A percentile compares a stretch with the other conserved stretches of the same genome.
phyloP scores from a whole-genome alignment of 1,140 invertebrate species.

The Drosophila nebulosa region DNA sequence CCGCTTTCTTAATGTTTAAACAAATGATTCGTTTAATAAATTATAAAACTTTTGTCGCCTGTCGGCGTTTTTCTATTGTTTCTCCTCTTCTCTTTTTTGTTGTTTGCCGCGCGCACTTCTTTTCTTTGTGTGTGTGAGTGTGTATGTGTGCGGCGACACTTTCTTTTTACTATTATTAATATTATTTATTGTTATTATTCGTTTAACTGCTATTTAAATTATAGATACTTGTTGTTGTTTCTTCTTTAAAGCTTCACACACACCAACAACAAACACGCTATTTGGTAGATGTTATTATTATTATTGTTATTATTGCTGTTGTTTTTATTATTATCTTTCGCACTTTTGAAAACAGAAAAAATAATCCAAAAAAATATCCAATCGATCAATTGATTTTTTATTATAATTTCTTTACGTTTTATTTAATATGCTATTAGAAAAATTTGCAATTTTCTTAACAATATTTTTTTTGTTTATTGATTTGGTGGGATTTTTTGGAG shows the following conservation, averaged over 20 bases:
- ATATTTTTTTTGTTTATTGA: not conserved
- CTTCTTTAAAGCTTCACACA: not conserved
- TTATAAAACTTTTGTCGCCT: conserved; percentile 5
- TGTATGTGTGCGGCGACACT: not conserved
- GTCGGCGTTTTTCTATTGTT: conserved; percentile 16
- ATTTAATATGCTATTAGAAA: not conserved
- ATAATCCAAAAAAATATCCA: not conserved
- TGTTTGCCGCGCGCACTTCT: conserved; percentile 9
- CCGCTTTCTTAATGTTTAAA: conserved; percentile 47
- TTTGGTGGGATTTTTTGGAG: not conserved
- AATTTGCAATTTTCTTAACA: not conserved
- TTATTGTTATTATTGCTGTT: not conserved
- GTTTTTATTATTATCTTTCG: not conserved
- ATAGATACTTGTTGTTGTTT: not conserved
- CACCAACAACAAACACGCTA: not conserved
- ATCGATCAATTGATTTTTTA: not conserved
- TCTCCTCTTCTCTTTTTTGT: conserved; percentile 4
- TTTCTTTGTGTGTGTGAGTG: not conserved
- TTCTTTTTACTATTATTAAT: conserved; percentile 4
- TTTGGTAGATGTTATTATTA: not conserved
- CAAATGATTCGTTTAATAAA: conserved; percentile 34
- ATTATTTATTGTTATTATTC: conserved; percentile 3
- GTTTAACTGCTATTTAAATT: not conserved
- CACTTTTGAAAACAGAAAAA: not conserved
- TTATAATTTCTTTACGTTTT: not conserved